Evolutionary conservation across 2,113 vertebrate species (phyloP).

Genomic region (Thinocorus orbignyianus): DNA sequence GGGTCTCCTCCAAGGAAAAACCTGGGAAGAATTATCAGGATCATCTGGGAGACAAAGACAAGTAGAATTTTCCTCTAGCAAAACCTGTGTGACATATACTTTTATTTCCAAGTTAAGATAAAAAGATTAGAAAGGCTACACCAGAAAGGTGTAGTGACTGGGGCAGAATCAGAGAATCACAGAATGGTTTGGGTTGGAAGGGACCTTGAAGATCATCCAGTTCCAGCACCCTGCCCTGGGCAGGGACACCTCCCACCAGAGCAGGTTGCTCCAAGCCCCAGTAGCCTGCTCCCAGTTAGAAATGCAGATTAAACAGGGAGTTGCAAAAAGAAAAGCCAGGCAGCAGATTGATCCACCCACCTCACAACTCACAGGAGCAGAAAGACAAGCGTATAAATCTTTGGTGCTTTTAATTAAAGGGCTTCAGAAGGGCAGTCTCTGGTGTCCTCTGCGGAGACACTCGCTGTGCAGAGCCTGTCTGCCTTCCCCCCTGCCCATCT

Average conservation of each 20-base stretch:
- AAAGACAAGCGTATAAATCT: neutral
- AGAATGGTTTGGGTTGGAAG: no score
- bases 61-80: neutral
- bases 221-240: no score
- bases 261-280: no score
- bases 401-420: neutral
- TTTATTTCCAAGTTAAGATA: neutral
- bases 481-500: neutral
- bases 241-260: no score
- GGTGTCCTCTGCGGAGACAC: neutral
- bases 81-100: rapidly evolving
- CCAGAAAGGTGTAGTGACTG: neutral
- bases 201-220: no score
- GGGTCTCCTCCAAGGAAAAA: neutral
- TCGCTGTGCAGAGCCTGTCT: rapidly evolving
- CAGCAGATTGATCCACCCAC: neutral
- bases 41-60: neutral
- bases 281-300: neutral
- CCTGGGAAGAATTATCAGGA: neutral
- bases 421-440: neutral
- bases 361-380: neutral
- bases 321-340: neutral
- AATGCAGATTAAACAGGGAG: neutral
- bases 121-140: rapidly evolving
- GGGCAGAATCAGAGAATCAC: no score